Evolutionary conservation across 2,888 invertebrate genomes (phyloP), one percentile per base, ranked within the genome.

Genomic region (Eilema depressum): DNA sequence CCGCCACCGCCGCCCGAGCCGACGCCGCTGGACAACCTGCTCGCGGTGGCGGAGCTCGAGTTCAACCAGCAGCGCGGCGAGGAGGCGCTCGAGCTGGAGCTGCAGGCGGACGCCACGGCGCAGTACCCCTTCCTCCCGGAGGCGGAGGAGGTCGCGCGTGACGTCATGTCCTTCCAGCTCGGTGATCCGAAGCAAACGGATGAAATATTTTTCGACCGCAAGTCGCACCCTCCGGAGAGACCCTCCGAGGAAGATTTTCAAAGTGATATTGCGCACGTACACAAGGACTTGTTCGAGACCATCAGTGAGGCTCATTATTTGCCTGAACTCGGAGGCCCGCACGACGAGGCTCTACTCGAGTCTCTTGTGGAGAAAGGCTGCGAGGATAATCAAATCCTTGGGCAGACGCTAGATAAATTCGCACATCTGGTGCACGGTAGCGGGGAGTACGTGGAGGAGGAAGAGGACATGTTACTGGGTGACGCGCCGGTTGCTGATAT

Each of bases 21-120:
- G 68, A 95, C 96, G 85, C 96, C 96, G 83, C 94, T 96, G 82
- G 96, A 96, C 87, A 96, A 96, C 89, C 91, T 96, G 83, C 94
- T 96, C 73, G 96, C 96, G 69, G 96, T 96, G 73, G 96, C 96
- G 75, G 96, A 96, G 89, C 93, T 96, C 68, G 96, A 96, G 89
- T 96, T 96, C 84, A 96, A 96, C 88, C 96, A 96, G 89, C 96
- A 96, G 86, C 91, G 91, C 85, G 87, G 91, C 79, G 88, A 91
- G 73, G 89, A 89, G 71, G 85, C 85, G 74, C 90, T 88, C 71
- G 93, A 88, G 80, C 86, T 91, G 78, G 88, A 88, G 72, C 81
- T 88, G 69, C 87, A 85, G 71, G 78, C 82, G 57, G 78, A 81
- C 41, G 85, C 84, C 65, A 83, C 84, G 41, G 83, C 83, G 53